Conservation (phyloP, 2,888 invertebrate genomes). For the Aplocera efformata region DNA sequence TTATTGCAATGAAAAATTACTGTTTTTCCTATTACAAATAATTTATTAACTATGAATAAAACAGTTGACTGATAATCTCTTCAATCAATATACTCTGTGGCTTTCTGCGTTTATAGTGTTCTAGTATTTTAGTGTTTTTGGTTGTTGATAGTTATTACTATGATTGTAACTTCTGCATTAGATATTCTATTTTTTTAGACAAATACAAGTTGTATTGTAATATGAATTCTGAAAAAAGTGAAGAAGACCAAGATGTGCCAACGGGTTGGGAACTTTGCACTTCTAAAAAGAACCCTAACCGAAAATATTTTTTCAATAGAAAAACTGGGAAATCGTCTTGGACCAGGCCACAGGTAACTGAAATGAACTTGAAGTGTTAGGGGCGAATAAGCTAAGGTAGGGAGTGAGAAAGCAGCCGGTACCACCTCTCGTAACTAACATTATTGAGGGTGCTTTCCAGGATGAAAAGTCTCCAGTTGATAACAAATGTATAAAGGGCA, state of each 20-base stretch:
- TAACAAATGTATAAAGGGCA: slow-evolving; percentile 41
- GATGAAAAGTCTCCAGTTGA: slow-evolving; percentile 7
- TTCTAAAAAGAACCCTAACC: slow-evolving; percentile 67
- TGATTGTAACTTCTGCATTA: neutral
- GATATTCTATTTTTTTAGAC: too few species aligned
- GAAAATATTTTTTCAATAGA: slow-evolving; percentile 71
- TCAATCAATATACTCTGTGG: too few species aligned
- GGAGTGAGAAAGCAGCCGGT: too few species aligned
- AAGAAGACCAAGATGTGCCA: slow-evolving; percentile 61
- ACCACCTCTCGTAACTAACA: too few species aligned
- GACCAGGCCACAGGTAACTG: slow-evolving; percentile 67
- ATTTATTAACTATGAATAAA: too few species aligned
- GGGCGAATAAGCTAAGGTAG: too few species aligned
- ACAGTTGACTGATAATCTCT: too few species aligned
- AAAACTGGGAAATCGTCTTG: slow-evolving; percentile 73
- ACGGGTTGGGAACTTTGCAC: slow-evolving; percentile 69
- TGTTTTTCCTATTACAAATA: too few species aligned
- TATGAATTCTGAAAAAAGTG: slow-evolving; percentile 62
- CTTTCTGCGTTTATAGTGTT: too few species aligned
- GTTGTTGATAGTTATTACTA: too few species aligned
- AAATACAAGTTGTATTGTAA: slow-evolving; percentile 4
- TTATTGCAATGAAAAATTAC: too few species aligned
- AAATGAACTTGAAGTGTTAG: too few species aligned
- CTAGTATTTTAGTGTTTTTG: neutral
- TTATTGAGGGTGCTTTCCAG: slow-evolving; percentile 13